Evolutionary conservation across 2,797 vertebrate species (phyloP), one percentile per base, ranked within the genome.

Genomic region (Mallotus villosus): DNA sequence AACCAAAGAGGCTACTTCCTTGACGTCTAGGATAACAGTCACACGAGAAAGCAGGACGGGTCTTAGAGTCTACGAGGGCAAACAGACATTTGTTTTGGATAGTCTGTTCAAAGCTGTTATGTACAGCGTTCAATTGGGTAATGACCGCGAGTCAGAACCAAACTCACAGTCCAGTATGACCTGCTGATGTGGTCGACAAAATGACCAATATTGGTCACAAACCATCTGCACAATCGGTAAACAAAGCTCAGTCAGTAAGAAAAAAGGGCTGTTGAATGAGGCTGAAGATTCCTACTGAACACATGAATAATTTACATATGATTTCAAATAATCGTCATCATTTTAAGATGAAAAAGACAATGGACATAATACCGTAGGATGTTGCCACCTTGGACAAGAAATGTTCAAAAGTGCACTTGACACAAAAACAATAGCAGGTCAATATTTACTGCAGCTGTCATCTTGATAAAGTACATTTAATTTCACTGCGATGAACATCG

Each of bases 61-160:
- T 72, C 67, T 62, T 70, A 76, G 73, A 67, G 77, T 85, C 70
- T 68, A 67, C 67, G 74, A 78, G 70, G 67, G 32, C 67, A 74
- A 37, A 81, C 79, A 80, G 37, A 67, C 59, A 70, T 80, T 63
- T 70, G 78, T 76, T 81, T 75, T 74, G 69, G 73, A 76, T 70
- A 78, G 75, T 68, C 46, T 67, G 64, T 41, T 16, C 34, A 25
- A 67, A 66, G 63, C 63, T 74, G 63, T 66, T 76, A 75, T 74
- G 73, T 74, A 78, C 63, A 68, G 80, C 11, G 49, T 77, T 80
- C 12, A 12, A 8, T 65, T 7, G 7, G 24, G 5, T 67, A 5
- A 68, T 73, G 41, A 46, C 34, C 22, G 21, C 68, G 74, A 72
- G 75, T 78, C 59, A 68, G 63, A 55, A 51, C 41, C 41, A 46